Base-by-base conservation (phyloP, 2,797 vertebrate species). In the Poeciliopsis infans region DNA sequence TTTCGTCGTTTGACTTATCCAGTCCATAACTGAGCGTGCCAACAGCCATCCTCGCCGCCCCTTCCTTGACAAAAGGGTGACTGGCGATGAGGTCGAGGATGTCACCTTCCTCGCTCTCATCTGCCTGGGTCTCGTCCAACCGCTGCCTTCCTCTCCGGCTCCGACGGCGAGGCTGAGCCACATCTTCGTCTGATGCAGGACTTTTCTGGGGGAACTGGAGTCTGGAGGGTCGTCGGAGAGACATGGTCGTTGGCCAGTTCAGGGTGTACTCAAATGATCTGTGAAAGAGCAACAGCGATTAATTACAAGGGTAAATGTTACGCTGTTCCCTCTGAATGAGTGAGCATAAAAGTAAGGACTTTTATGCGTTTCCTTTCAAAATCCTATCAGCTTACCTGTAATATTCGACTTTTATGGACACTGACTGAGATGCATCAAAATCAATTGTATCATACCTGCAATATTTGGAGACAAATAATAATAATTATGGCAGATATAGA, bases 241-340 rank as follows among this genome's bases (percentile, higher is more conserved):
- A 25, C 91, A 93, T 92, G 49, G 72, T n/a, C 18, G 4, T 10
- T 33, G 64, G 74, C 86, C 83, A 87, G 77, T 76, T 87, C 4
- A 88, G 5, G 39, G 10, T 39, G 81, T 85, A 93, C 57, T 91
- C 78, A 74, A 89, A 23, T 1, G 80, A 89, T 31, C 94, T 94
- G 84, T 31, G 43, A 80, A 2, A 69, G 36, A 76, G 28, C 46
- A 84, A 75, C 77, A n/a, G 15, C 15, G 59, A 68, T 33, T 18
- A 0, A 45, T 41, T 25, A 28, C 72, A 23, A 28, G 25, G 51
- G 36, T 12, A 51, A 2, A 13, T 28, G 5, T 59, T 20, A 25
- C 18, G 20, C 12, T 45, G 51, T 33, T 3, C 31, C 7, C 5
- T 61, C 31, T 6, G 59, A 1, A 7, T 16, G 15, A 31, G 59